These are phyloP conservation scores for Saguinus midas DNA, from an alignment of 2,113 vertebrate species.

Conservation along the genomic window DNA sequence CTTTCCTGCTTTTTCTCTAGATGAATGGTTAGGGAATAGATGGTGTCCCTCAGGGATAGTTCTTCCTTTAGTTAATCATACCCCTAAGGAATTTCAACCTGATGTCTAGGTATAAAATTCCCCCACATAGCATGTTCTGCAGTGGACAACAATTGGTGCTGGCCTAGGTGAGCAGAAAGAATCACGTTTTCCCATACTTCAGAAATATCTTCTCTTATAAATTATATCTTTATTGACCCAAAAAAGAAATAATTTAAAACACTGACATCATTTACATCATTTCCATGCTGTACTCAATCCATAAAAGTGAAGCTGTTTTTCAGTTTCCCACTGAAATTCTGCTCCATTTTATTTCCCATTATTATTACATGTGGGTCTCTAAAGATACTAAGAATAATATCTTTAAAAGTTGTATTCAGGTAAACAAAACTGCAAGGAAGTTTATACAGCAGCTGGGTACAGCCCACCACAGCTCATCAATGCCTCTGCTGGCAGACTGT, in stretches of 20 bases:
- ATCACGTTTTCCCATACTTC: not conserved
- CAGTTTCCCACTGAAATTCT: not conserved
- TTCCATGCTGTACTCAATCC: not conserved
- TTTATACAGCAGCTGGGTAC: no score
- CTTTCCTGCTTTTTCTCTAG: not conserved
- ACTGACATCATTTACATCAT: not conserved
- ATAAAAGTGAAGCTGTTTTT: not conserved
- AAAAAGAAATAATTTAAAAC: constrained; percentile 1
- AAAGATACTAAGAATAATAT: not conserved
- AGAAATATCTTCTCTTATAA: not conserved
- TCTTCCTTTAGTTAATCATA: not conserved
- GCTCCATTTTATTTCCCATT: not conserved
- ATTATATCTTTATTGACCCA: not conserved
- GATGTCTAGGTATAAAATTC: not conserved
- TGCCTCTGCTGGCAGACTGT: no score
- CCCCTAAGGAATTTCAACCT: not conserved
- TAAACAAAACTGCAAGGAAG: no score
- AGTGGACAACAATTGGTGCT: no score
- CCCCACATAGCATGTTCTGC: not conserved
- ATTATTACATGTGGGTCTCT: not conserved
- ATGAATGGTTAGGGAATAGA: not conserved
- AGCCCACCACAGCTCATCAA: no score
- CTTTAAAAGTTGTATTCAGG: not conserved
- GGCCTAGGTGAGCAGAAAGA: not conserved
- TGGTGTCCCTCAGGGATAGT: no score